Percentiles rank a stretch among this genome's conserved stretches.
These are phyloP conservation scores for Ditylenchus weischeri DNA, from an alignment of 2,888 invertebrate species.

Conservation along the genomic window DNA sequence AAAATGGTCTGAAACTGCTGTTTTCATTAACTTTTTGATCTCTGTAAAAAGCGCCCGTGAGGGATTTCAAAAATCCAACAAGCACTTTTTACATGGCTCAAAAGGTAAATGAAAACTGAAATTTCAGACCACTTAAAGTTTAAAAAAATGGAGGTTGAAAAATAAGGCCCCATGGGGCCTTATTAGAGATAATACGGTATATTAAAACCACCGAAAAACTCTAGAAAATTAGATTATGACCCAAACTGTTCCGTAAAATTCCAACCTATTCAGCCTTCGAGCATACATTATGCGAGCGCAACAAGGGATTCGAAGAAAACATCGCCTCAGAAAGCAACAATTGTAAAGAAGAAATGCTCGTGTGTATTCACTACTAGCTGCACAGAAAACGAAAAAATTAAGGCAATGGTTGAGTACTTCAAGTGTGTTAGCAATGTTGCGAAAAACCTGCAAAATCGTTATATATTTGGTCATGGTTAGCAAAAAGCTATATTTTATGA, in stretches of 20 bases:
- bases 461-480: conserved; percentile 6
- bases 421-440: conserved; percentile 51
- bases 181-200: no score
- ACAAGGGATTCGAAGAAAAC: conserved; percentile 21
- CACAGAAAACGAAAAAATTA: conserved; percentile 59
- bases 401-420: conserved; percentile 58
- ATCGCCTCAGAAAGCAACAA: conserved; percentile 38
- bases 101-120: no score
- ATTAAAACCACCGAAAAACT: no score
- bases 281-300: conserved; percentile 28
- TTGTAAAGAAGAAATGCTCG: conserved; percentile 47
- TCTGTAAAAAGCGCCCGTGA: no score
- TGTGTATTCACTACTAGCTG: conserved; percentile 53
- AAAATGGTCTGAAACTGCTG: no score
- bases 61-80: no score
- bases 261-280: conserved; percentile 23
- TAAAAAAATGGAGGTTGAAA: no score
- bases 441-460: conserved; percentile 47
- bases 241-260: not conserved
- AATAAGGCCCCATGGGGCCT: no score
- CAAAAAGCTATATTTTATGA: not conserved
- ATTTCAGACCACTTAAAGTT: no score
- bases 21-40: no score
- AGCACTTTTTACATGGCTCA: no score
- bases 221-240: no score